Base-by-base conservation (phyloP, 2,888 invertebrate genomes). In the Coleophora flavipennella region DNA sequence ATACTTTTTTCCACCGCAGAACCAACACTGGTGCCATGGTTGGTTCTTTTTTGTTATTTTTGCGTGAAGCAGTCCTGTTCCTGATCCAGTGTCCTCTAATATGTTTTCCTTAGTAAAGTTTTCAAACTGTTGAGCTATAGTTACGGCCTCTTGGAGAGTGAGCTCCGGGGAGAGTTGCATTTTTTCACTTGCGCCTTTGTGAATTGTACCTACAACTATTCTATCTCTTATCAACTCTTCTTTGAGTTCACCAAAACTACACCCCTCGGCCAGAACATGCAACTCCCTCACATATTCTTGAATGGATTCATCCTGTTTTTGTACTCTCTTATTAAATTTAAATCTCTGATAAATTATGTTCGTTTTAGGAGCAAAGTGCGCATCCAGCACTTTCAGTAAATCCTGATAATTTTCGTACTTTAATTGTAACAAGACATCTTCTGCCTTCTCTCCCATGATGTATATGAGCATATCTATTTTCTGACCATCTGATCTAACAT, bases 401-500 rank as follows among this genome's bases (percentile, higher is more conserved):
- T 35, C 12, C 10, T 28, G 26, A 11, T 26, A 35, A n/a, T 2
- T 13, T 3, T 12, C 12, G 11, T 8, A 7, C 13, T 35, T 35
- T n/a, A 35, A 10, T 27, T 35, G 35, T 2, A 31, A 7, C 14
- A 31, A 2, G 2, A 36, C 3, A 13, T 36, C 36, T 4, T 36
- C 36, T n/a, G 36, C 36, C 20, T 31, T 36, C 6, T 31, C 36
- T 4, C 36, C 31, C 36, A 36, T 36, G 8, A 29, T 9, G 14
- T 36, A 36, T 36, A 36, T 13, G 2, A 36, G 13, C 10, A 36
- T 9, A 13, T 36, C 31, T 14, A 36, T 31, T 31, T 36, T 31
- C 20, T 31, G 29, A 6, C 12, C 29, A 1, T 31, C 36, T 29
- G 28, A 14, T 8, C 13, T 29, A 13, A 2, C 9, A 6, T 28